Base-by-base conservation (phyloP, 2,888 invertebrate genomes). In the Drosophila mettleri region DNA sequence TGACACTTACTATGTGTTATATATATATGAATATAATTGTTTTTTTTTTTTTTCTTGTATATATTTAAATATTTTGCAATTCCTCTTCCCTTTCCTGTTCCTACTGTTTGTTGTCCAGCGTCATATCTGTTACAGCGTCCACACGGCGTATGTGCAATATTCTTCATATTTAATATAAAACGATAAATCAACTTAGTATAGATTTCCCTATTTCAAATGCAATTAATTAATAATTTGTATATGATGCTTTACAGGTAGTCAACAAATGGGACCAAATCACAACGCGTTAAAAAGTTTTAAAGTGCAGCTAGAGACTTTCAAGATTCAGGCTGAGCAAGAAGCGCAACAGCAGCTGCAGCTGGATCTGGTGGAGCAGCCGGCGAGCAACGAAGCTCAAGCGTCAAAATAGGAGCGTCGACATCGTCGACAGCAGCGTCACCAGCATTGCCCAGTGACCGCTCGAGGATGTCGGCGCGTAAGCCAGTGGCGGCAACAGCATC, bases 181-280 rank as follows among this genome's bases (percentile, higher is more conserved):
- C 14, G 12, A 39, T 20, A 16, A n/a, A 16, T 8, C n/a, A 36
- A 36, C 6, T 24, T 6, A 24, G 7, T 24, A 14, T 34, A 29
- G 1, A 29, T 9, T 2, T 29, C 9, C 29, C 8, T 7, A 33
- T 33, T 12, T 12, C 12, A 16, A 7, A 38, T 18, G 2, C 3
- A 51, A 41, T 22, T 22, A 22, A 41, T 14, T 20, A 22, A 22
- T 12, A 10, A 8, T 18, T 16, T 7, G 8, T 22, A 22, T 22
- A 18, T 31, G 9, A 34, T 10, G 2, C 10, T 55, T 33, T 8
- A 1, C 51, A 75, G 74, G 62, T 71, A 55, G 52, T 78, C 78
- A 86, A 83, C 86, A 78, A 86, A 83, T 83, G 83, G 83, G 83
- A 83, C 83, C 83, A 83, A 83, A 80, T 76, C 64, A 80, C 62